phyloP scores from a whole-genome alignment of 2,113 vertebrate species.

The Macquaria ambigua region DNA sequence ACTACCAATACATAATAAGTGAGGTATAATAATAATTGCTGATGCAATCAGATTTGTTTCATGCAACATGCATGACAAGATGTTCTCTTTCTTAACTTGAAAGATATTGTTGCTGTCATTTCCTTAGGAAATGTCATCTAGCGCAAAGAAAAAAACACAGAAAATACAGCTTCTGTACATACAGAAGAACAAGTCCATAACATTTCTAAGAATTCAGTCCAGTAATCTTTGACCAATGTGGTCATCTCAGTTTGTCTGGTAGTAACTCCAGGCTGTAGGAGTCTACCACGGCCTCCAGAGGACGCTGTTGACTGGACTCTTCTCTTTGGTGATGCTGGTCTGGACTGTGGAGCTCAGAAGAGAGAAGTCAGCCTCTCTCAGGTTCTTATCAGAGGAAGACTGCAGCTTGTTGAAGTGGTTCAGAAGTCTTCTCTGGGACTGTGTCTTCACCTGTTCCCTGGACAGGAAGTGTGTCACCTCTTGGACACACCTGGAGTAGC shows the following conservation, averaged over 20 bases:
- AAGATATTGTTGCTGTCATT: slow-evolving; percentile 40
- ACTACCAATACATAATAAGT: neutral
- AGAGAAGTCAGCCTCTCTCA: slow-evolving; percentile 33
- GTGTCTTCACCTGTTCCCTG: slow-evolving; percentile 57
- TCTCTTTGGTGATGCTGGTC: slow-evolving; percentile 53
- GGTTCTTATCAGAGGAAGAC: slow-evolving; percentile 37
- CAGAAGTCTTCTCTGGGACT: slow-evolving; percentile 57
- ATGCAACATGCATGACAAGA: slow-evolving; percentile 54
- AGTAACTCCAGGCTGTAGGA: slow-evolving; percentile 29
- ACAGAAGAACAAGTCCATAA: slow-evolving; percentile 46
- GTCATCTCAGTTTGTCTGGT: slow-evolving; percentile 33
- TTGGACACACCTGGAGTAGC: slow-evolving; percentile 79
- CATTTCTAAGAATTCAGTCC: neutral
- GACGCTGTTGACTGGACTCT: slow-evolving; percentile 52
- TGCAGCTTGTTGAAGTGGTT: slow-evolving; percentile 54
- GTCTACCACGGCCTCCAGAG: slow-evolving; percentile 77
- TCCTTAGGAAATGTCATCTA: slow-evolving; percentile 38
- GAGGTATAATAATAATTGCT: slow-evolving; percentile 2
- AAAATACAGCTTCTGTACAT: slow-evolving; percentile 25
- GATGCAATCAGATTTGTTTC: slow-evolving; percentile 35
- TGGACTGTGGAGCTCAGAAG: slow-evolving; percentile 50
- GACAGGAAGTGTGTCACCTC: slow-evolving; percentile 76
- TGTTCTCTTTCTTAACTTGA: slow-evolving; percentile 34
- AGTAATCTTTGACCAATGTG: slow-evolving; percentile 51
- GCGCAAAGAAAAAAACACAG: neutral